Base-by-base conservation (phyloP, 2,113 vertebrate genomes). In the Danionella cerebrum region DNA sequence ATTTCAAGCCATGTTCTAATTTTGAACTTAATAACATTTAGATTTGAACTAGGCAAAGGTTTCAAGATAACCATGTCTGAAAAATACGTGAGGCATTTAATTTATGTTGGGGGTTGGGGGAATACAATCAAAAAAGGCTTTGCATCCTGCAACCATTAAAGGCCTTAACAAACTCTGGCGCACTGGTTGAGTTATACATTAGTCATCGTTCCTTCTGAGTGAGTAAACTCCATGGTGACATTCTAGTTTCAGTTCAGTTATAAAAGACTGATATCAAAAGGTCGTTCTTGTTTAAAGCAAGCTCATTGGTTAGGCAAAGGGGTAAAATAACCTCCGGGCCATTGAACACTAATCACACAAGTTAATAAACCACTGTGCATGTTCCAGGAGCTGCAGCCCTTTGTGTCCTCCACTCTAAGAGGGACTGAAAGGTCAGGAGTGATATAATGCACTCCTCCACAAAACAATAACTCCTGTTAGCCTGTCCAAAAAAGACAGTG, bases 341-440 rank as follows among this genome's bases (percentile, higher is more conserved):
- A 79, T 77, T 87, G 75, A 84, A 70, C 67, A 12, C 64, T 76
- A 78, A 81, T 82, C 70, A 51, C 77, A 67, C 31, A 38, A 73
- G 77, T 86, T 84, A 87, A 86, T 85, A 76, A 85, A 83, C 83
- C 84, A 79, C 74, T 73, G 63, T 75, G 65, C 19, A 18, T n/a
- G 69, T 69, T 78, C 65, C 64, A 69, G 69, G 77, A 58, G 70
- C 73, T 55, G 29, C 41, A 69, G 18, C 14, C 54, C 16, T 10
- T 1, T 45, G 50, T 36, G 52, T 74, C 63, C 64, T 77, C 63
- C 18, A 63, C 8, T 12, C 27, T 59, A 16, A 22, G 25, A 27
- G 14, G 14, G 41, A 63, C 3, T 12, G 38, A 55, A 74, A 70
- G 62, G 72, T 74, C 67, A 67, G 25, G 31, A 13, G 25, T 45